Conservation (phyloP, 1,140 invertebrate species). For the Cecropterus lyciades region DNA sequence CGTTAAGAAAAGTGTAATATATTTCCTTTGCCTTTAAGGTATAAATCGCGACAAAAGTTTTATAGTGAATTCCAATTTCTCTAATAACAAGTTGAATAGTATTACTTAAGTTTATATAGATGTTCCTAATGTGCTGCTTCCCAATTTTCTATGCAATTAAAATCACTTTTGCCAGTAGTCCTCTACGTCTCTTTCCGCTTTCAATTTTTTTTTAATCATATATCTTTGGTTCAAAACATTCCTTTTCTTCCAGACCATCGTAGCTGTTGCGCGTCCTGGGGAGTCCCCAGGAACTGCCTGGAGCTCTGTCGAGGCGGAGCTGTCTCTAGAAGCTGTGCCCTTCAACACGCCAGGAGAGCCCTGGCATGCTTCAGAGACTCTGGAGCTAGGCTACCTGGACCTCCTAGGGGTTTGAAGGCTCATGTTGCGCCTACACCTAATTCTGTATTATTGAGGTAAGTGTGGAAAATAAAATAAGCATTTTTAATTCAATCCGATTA, state of each 20-base stretch:
- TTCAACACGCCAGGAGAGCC: constrained; percentile 90
- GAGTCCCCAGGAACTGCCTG: constrained; percentile 90
- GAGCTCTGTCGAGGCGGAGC: constrained; percentile 87
- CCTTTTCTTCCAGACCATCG: constrained; percentile 86
- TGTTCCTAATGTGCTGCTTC: no score
- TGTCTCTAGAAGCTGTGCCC: constrained; percentile 86
- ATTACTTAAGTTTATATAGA: no score
- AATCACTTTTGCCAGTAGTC: no score
- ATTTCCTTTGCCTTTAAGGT: no score
- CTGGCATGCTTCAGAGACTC: constrained; percentile 92
- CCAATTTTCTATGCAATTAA: no score
- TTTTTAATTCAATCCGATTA: no score
- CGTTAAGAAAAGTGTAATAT: no score
- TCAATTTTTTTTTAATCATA: no score
- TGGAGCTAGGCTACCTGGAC: constrained; percentile 90
- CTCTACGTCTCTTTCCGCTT: no score
- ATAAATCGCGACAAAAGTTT: no score
- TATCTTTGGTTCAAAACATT: background rate
- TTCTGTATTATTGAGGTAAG: constrained; percentile 84
- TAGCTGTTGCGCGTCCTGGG: constrained; percentile 90
- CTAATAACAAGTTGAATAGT: no score
- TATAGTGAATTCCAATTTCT: no score
- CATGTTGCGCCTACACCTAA: constrained; percentile 86
- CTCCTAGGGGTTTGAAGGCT: constrained; percentile 88
- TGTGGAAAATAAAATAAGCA: background rate